These are phyloP conservation scores for Sylvia atricapilla DNA, from an alignment of 2,113 vertebrate species.

Conservation along the genomic window DNA sequence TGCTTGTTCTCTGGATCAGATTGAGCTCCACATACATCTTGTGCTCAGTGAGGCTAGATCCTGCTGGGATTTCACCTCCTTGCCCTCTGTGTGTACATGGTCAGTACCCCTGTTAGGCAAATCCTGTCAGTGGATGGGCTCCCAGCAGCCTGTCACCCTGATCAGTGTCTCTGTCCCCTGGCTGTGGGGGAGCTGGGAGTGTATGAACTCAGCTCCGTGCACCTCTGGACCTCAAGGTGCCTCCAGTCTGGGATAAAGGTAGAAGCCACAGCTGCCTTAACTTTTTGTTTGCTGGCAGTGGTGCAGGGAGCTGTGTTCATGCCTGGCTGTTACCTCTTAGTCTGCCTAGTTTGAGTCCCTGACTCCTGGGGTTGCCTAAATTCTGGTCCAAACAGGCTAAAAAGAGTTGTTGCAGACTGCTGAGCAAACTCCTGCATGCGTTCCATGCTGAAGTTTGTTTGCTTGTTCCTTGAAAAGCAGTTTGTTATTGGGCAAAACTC, in stretches of 20 bases:
- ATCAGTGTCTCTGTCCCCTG: background rate
- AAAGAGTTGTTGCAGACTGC: background rate
- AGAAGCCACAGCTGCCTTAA: background rate
- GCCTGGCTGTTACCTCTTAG: background rate
- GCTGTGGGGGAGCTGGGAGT: background rate
- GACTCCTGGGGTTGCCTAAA: background rate
- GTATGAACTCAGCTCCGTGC: background rate
- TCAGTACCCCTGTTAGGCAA: background rate
- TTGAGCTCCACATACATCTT: rapidly evolving
- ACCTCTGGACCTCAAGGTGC: background rate
- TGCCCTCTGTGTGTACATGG: background rate
- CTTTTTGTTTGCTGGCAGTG: background rate
- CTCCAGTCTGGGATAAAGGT: background rate
- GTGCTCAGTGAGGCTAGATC: background rate
- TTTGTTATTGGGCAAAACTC: background rate
- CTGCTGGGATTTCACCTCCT: conserved; percentile 39
- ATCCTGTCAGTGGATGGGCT: background rate
- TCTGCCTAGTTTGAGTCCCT: background rate
- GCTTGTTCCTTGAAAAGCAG: background rate
- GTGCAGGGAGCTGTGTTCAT: background rate
- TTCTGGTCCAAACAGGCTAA: background rate
- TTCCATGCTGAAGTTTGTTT: background rate
- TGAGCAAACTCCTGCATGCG: background rate
- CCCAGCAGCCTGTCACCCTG: background rate
- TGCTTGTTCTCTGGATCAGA: background rate